Evolutionary conservation across 2,113 vertebrate species (phyloP).

Genomic region (Daphoenositta chrysoptera): DNA sequence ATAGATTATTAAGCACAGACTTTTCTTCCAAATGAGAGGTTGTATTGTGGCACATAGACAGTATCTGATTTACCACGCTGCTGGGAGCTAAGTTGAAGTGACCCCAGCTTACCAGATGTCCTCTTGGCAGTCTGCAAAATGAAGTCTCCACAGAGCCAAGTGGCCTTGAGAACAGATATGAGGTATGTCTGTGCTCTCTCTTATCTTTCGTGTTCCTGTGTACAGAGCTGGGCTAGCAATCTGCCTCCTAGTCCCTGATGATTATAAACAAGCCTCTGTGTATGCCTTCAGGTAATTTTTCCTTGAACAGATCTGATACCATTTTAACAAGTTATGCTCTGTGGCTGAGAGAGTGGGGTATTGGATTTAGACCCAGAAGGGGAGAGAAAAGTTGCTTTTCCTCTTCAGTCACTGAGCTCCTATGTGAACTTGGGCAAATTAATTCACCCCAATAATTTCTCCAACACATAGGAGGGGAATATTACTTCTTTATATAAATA

Average conservation of each 20-base stretch:
- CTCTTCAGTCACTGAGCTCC: background rate
- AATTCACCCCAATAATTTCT: background rate
- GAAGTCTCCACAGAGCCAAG: background rate
- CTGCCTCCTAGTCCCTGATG: background rate
- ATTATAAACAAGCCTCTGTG: constrained; percentile 2
- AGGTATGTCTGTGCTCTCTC: background rate
- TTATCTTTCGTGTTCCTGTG: constrained; percentile 2
- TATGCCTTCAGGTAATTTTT: background rate
- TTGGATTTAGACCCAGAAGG: background rate
- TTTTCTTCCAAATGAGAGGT: constrained; percentile 13
- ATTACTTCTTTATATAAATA: background rate
- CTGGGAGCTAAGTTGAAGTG: background rate
- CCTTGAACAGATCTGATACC: background rate
- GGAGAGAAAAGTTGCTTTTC: background rate
- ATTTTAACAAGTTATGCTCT: background rate
- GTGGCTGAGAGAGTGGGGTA: background rate
- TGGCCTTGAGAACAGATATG: background rate
- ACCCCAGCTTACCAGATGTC: background rate
- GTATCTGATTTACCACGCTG: background rate
- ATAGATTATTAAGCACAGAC: background rate
- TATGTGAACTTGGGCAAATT: background rate
- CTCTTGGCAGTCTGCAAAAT: background rate
- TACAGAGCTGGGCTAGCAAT: background rate
- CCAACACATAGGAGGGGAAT: background rate
- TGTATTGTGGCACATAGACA: background rate